Evolutionary conservation across 2,113 vertebrate species (phyloP), one percentile per base, ranked within the genome.

Genomic region (Serinus canaria): DNA sequence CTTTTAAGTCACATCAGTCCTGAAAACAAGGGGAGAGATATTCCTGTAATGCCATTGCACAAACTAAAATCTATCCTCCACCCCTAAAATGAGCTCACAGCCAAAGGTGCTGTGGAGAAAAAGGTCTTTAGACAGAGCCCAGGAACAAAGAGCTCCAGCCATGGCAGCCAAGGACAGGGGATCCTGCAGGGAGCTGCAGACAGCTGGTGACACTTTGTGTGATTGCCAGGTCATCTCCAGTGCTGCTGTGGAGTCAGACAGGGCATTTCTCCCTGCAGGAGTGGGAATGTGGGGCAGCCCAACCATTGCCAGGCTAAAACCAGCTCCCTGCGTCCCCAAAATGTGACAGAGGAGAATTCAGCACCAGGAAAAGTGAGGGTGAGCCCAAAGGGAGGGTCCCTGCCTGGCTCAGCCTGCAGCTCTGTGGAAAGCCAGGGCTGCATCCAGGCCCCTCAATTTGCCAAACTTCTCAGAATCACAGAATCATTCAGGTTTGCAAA

Each of bases 151-250:
- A 15, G 33, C 53, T 83, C 52, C 62, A 11, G 84, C n/a, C 0
- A 1, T 24, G 58, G 72, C 47, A 56, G 44, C 49, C 49, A 75
- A 27, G 31, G 35, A 37, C 33, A 3, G 9, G 0, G 2, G 10
- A 27, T 24, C 37, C 39, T 30, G 4, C 62, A 23, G 52, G 4
- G 35, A 74, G 59, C 31, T 33, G 49, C 30, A 31, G 68, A 66
- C 92, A 94, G 92, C 83, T 91, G 30, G 60, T 55, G 92, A 21
- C 70, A 63, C 96, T 96, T 83, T 73, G 67, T 83, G 39, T 87
- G 81, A 76, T 35, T 89, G 87, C 52, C 83, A 73, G 70, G 39
- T 88, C 87, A 92, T 96, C 93, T 96, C 89, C n/a, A 0, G 0
- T 1, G 3, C 68, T 41, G 89, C 78, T 84, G 72, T 18, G 0